Evolutionary conservation across 2,797 vertebrate species (phyloP), one percentile per base, ranked within the genome.

Genomic region (Chromis chromis): DNA sequence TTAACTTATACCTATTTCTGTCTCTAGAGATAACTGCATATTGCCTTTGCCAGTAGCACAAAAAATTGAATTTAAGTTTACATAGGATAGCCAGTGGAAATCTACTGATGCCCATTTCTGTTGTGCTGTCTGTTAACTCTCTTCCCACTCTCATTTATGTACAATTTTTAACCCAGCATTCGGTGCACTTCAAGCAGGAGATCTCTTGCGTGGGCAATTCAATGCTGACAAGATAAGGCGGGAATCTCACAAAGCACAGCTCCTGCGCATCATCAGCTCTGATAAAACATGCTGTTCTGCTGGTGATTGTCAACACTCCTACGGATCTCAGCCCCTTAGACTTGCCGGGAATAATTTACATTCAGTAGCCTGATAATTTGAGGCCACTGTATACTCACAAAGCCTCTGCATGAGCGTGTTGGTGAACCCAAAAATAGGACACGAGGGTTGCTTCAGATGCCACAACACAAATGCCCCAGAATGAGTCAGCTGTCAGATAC

Each of bases 191-290:
- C 1, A 68, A 78, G 78, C 55, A 59, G 25, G 12, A 79, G 53
- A 81, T 79, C 42, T 81, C 50, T 66, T 83, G 71, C 21, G 78
- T 86, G 81, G 84, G 81, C 79, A 85, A 70, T 84, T 86, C 62
- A 85, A 33, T 39, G 39, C 74, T 88, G 83, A 87, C 79, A 86
- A 84, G 85, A 88, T 84, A 78, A 87, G 70, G 54, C 49, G 40
- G 70, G 63, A 77, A 70, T 81, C 77, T 83, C 65, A 80, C 70
- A 83, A 81, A 81, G 76, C 66, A 27, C 42, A 70, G 57, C 60
- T 83, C 28, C 68, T 81, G 55, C 44, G 9, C 78, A 82, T 86
- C 79, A 81, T 57, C 67, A 83, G 13, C 54, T 27, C 54, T 67
- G 75, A 81, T 82, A 79, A 84, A 84, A 74, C 64, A 58, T 25